A percentile compares a stretch with the other conserved stretches of the same genome.
phyloP scores from a whole-genome alignment of 1,140 invertebrate species.

The Pseudachorutes palmiensis region DNA sequence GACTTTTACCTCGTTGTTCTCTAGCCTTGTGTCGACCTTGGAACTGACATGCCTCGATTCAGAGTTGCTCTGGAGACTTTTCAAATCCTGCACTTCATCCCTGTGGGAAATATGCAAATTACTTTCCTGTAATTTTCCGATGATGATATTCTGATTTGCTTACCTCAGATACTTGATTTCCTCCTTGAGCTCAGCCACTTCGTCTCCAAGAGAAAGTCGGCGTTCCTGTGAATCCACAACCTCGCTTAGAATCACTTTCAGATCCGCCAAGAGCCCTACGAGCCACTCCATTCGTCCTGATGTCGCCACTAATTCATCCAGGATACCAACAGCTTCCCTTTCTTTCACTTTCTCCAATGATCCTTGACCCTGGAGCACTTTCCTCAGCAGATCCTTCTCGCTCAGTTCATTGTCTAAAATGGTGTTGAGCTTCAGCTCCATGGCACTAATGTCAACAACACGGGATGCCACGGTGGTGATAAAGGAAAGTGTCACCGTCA shows the following conservation, averaged over 20 bases:
- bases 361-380: neutral
- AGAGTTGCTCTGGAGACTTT: slow-evolving; percentile 9
- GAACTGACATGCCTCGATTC: neutral
- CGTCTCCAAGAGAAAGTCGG: slow-evolving; percentile 17
- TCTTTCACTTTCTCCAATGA: slow-evolving; percentile 1
- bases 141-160: too few species aligned
- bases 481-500: too few species aligned
- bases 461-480: neutral
- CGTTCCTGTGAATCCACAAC: slow-evolving; percentile 18
- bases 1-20: slow-evolving; percentile 19
- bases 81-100: slow-evolving; percentile 21
- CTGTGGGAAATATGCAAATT: slow-evolving; percentile 14
- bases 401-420: slow-evolving; percentile 24
- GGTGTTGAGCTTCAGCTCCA: slow-evolving; percentile 21
- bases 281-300: slow-evolving; percentile 29
- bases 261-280: slow-evolving; percentile 28
- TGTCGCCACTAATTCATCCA: slow-evolving; percentile 22
- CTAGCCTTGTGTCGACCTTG: slow-evolving; percentile 14
- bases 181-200: slow-evolving; percentile 25
- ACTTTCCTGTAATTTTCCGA: neutral
- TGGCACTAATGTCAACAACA: neutral
- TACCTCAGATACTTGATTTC: slow-evolving; percentile 31
- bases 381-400: slow-evolving; percentile 22
- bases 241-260: slow-evolving; percentile 23
- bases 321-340: neutral